A percentile compares a stretch with the other conserved stretches of the same genome.
phyloP scores from a whole-genome alignment of 2,797 vertebrate genomes.

The Poeciliopsis presidionis region DNA sequence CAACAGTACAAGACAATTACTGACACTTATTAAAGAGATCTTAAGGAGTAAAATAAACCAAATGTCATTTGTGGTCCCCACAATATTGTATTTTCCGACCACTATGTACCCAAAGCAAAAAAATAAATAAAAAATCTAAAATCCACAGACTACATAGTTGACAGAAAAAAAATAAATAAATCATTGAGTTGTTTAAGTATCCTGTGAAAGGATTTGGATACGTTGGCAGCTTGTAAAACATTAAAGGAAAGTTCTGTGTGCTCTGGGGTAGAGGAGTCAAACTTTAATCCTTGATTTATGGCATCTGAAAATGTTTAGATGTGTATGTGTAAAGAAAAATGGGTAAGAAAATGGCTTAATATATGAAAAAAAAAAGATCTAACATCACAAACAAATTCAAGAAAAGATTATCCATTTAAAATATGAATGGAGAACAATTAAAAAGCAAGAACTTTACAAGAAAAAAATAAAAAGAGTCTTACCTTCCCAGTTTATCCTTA shows the following conservation, averaged over 20 bases:
- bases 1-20: background rate
- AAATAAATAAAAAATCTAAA: background rate
- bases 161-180: background rate
- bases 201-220: background rate
- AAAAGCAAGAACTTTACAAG: background rate
- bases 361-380: background rate
- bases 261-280: background rate
- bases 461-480: conserved; percentile 43
- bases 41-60: background rate
- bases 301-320: background rate
- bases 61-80: background rate
- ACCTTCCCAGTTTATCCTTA: conserved; percentile 97
- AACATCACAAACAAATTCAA: background rate
- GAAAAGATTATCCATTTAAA: background rate
- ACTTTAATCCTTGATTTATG: background rate
- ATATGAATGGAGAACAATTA: background rate
- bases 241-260: background rate
- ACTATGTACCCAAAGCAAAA: background rate
- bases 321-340: background rate
- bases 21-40: background rate
- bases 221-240: background rate
- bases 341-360: background rate
- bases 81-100: background rate
- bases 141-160: background rate
- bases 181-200: background rate